phyloP scores from a whole-genome alignment of 2,888 invertebrate genomes.

The Zygothrica quintamaculata region DNA sequence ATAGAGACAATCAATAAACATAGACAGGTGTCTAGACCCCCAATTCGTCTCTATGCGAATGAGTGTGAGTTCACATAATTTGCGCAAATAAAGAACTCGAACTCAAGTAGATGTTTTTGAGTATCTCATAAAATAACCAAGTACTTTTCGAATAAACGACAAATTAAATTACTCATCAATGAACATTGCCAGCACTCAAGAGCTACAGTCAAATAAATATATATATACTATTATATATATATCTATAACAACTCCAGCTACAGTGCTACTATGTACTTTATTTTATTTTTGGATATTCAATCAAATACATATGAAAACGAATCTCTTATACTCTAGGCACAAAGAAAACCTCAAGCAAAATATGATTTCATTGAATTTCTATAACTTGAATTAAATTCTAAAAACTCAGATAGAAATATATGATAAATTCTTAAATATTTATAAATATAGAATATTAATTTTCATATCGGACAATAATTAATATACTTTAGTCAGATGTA shows the following conservation, averaged over 20 bases:
- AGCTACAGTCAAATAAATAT: slow-evolving; percentile 4
- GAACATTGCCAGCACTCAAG: slow-evolving; percentile 36
- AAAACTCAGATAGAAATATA: too few species aligned
- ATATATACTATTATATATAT: not conserved
- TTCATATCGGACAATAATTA: too few species aligned
- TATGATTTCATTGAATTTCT: too few species aligned
- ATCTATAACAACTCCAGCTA: not conserved
- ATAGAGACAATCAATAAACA: slow-evolving; percentile 24
- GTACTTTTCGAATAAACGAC: slow-evolving; percentile 80
- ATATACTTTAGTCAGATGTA: not conserved
- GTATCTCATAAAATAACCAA: slow-evolving; percentile 79
- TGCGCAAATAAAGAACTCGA: slow-evolving; percentile 73
- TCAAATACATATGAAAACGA: not conserved
- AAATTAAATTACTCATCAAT: slow-evolving; percentile 80
- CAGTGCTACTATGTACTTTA: slow-evolving; percentile 10
- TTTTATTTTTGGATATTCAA: slow-evolving; percentile 3
- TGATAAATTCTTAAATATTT: too few species aligned
- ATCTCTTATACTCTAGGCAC: not conserved
- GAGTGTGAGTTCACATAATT: slow-evolving; percentile 48
- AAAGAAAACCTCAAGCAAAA: too few species aligned
- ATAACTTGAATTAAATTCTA: not conserved
- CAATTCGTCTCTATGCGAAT: not conserved
- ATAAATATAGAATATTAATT: too few species aligned
- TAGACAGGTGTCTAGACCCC: slow-evolving; percentile 6
- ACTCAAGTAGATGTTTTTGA: slow-evolving; percentile 77